Evolutionary conservation across 2,797 vertebrate genomes (phyloP), one percentile per base, ranked within the genome.

Genomic region (Ibycter americanus): DNA sequence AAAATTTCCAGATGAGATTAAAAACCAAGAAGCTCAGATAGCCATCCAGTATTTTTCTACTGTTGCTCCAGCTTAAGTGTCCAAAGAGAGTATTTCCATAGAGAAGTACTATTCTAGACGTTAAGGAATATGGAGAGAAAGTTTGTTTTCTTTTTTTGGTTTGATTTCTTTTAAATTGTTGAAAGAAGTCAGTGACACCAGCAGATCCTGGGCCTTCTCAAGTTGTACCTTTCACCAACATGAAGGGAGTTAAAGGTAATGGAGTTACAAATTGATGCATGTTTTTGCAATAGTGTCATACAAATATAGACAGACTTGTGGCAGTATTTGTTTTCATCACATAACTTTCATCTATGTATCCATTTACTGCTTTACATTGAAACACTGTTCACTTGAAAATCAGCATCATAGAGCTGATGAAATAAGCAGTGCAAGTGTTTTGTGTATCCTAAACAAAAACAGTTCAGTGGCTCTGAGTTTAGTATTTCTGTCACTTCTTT

Each of bases 91-190:
- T 31, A 20, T 47, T 68, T 58, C 38, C 6, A 40, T 32, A 55
- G 18, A 27, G 23, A 71, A 63, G 7, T 82, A 26, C 11, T 78
- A 42, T 36, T 19, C 16, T 55, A 42, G 15, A 47, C 62, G 12
- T 65, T 63, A 59, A 38, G 10, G 79, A 83, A 34, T 68, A 54
- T 16, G 65, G 23, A 49, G 21, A 62, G 32, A 79, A 49, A 70
- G 22, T 38, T 54, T 11, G 3, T 52, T 23, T 74, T 11, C 1
- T 9, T 49, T 42, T 9, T 9, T 13, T 47, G 1, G 1, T 15
- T 84, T 71, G 36, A 36, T 56, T 65, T 65, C 11, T 65, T 38
- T 85, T n/a, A 72, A 79, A 20, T 31, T 72, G 1, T n/a, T 84
- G 27, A 65, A 76, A 88, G 34, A 77, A 79, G 0, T 19, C 17